Percentiles rank a stretch among this genome's conserved stretches.
Conservation (phyloP, 2,888 invertebrate genomes). For the Furcula furcula region DNA sequence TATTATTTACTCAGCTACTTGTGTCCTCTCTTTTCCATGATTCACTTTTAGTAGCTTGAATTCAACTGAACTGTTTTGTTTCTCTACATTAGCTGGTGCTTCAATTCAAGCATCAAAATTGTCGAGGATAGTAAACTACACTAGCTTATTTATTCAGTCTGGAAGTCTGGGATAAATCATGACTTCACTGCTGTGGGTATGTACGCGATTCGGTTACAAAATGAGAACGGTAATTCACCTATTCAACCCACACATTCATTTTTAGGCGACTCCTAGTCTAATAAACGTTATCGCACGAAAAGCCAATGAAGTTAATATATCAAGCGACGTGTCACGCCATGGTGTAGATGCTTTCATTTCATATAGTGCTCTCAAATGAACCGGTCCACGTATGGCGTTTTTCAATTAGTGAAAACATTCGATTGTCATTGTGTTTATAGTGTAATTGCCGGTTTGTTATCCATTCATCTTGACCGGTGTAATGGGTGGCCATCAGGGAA, state of each 20-base stretch:
- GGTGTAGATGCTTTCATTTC: conserved; percentile 63
- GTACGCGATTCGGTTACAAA: conserved; percentile 36
- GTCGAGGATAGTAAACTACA: no score
- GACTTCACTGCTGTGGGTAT: no score
- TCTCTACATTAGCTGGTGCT: no score
- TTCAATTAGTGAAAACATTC: conserved; percentile 79
- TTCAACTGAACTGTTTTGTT: neutral
- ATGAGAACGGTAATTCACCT: conserved; percentile 42
- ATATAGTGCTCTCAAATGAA: conserved; percentile 75
- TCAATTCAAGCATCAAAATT: no score
- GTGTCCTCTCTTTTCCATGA: conserved; percentile 4
- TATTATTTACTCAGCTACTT: conserved; percentile 18
- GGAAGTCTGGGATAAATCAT: no score
- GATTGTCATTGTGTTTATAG: conserved; percentile 77
- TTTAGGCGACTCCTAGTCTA: conserved; percentile 62
- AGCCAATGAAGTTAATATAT: conserved; percentile 75
- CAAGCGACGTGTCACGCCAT: conserved; percentile 66
- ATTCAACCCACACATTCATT: conserved; percentile 55
- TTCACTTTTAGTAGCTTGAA: neutral
- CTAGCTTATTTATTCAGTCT: no score
- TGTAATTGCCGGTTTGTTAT: conserved; percentile 78
- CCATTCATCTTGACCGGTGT: conserved; percentile 76
- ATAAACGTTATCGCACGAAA: conserved; percentile 72
- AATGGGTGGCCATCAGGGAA: conserved; percentile 77
- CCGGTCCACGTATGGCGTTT: conserved; percentile 69